Evolutionary conservation across 2,888 invertebrate species (phyloP), one percentile per base, ranked within the genome.

Genomic region (Lepidonotus clava): DNA sequence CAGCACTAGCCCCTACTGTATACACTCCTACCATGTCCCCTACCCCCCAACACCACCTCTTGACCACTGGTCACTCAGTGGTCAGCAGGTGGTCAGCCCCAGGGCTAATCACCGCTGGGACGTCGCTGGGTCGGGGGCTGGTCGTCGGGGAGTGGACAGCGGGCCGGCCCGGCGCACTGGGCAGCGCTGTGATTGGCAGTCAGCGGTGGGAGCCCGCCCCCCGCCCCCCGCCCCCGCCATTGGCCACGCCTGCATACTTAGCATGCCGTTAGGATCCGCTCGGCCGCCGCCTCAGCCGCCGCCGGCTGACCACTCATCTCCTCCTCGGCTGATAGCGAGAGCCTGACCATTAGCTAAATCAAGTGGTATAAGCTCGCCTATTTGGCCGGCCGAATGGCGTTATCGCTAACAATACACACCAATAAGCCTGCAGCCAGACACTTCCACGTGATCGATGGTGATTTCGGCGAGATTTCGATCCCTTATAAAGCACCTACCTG

Each of bases 171-270:
- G 46, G 46, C 46, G 8, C 46, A 8, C 46, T 46, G 36, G 36
- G 38, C 71, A 34, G 36, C 14, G 36, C 36, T 34, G 36, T 71
- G 71, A 71, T 71, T 71, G 71, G 71, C 38, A 38, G 71, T 18
- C 38, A 18, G 36, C 36, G 71, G n/a, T n/a, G n/a, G n/a, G n/a
- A n/a, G n/a, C 18, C 38, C 71, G 38, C 38, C 46, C 51, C 80
- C 80, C 80, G 51, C 80, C 80, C 80, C 11, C 80, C 51, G 41
- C 41, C 38, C 18, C 24, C 21, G 41, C 46, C 80, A n/a, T 21
- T 71, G 51, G 51, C 80, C 80, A 41, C 80, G 80, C 80, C 80
- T 80, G 41, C 80, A 24, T 46, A 80, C 80, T 80, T 80, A 46
- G 1, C 80, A 80, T 80, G 46, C 28, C 32, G 46, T 80, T 80